Evolutionary conservation across 1,140 invertebrate genomes (phyloP), one percentile per base, ranked within the genome.

Genomic region (Batillaria attramentaria): DNA sequence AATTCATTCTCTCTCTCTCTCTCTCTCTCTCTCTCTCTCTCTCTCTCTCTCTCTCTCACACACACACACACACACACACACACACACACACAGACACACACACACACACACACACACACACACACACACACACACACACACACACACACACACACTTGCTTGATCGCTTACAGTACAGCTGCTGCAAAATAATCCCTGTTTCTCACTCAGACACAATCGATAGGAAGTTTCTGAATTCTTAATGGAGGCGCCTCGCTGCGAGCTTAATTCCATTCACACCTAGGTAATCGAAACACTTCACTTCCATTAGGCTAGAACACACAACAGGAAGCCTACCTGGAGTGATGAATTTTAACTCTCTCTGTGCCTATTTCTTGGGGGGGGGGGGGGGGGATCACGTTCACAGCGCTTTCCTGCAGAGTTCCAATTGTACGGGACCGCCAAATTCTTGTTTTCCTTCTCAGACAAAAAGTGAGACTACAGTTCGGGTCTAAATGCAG

Each of bases 51-150:
- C 24, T 5, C 62, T 3, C 33, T 3, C 62, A 31, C 62, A 2
- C 62, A 33, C 62, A 33, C 62, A 33, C 31, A 6, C 31, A 6
- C 62, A 33, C 62, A 6, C 62, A 33, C 62, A 33, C 62, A 33
- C 62, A 33, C 62, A 13, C 16, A 33, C 31, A 13, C 62, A 6
- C 62, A 13, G 31, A 6, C 62, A 13, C 62, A 35, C 62, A 28
- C 62, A 66, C 62, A 35, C 62, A 66, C 62, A 66, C 62, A 66
- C 62, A 35, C 62, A 66, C 62, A 35, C 62, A 66, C 62, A 31
- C n/a, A 6, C 10, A 28, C n/a, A 28, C n/a, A 16, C 10, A 16
- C 62, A 28, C 31, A 35, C 62, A 35, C 62, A 28, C 62, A 66
- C 16, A 28, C 62, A 66, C 62, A 35, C 16, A 66, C 62, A 66